A percentile compares a stretch with the other conserved stretches of the same genome.
phyloP scores from a whole-genome alignment of 2,888 invertebrate genomes.

The Maniola hyperantus region DNA sequence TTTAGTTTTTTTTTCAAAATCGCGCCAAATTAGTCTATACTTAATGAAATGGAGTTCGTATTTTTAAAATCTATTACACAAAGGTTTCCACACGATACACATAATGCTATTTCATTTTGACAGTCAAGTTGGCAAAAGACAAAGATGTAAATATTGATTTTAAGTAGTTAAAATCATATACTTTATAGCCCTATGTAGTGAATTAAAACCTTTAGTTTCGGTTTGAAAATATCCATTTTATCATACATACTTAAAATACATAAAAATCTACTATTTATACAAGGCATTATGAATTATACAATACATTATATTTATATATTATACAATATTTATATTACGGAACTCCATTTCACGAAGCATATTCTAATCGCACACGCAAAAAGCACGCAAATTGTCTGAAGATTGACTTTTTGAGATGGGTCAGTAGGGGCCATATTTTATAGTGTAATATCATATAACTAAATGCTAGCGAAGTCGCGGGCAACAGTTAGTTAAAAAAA shows the following conservation, averaged over 20 bases:
- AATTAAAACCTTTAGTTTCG: background rate
- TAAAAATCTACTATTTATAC: slow-evolving; percentile 8
- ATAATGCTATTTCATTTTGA: background rate
- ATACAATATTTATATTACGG: slow-evolving; percentile 9
- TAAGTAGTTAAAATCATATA: background rate
- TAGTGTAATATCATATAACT: no score
- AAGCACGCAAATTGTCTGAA: slow-evolving; percentile 15
- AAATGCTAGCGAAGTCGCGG: background rate
- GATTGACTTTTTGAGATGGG: background rate
- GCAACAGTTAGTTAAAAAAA: background rate
- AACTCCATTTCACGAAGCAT: slow-evolving; percentile 11
- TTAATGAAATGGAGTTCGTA: slow-evolving; percentile 11
- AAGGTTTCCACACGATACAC: slow-evolving; percentile 1
- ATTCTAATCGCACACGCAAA: slow-evolving; percentile 1
- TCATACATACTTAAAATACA: background rate
- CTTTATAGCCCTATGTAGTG: background rate
- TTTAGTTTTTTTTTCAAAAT: background rate
- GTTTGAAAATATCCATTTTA: background rate
- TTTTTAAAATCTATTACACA: background rate
- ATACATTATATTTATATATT: slow-evolving; percentile 12
- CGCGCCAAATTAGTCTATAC: slow-evolving; percentile 10
- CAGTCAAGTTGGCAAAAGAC: background rate
- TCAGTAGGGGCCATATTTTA: background rate
- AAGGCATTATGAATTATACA: background rate
- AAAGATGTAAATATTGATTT: background rate